Evolutionary conservation across 2,113 vertebrate species (phyloP).

Genomic region (Grantiella picta): DNA sequence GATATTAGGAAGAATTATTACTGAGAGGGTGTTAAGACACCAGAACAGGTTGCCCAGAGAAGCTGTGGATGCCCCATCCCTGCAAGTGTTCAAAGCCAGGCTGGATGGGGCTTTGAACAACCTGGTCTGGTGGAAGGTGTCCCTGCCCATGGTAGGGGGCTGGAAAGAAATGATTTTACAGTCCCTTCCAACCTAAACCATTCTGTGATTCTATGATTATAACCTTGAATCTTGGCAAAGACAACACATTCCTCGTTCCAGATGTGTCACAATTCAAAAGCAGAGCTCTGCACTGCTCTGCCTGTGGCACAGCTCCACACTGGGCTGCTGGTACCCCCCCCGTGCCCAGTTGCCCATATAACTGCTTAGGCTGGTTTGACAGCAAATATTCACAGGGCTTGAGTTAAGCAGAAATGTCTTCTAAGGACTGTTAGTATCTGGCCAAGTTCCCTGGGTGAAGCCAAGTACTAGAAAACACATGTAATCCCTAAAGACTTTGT

Average conservation of each 20-base stretch:
- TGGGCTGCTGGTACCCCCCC: not conserved
- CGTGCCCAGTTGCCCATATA: accelerated
- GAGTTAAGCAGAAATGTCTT: not conserved
- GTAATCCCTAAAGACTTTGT: not conserved
- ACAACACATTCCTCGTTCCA: not conserved
- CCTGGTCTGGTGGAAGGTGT: not conserved
- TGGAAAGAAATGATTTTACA: not conserved
- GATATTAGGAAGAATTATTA: not conserved
- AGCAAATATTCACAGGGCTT: not conserved
- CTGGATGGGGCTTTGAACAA: not conserved
- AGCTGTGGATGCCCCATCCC: not conserved
- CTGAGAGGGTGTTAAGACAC: not conserved
- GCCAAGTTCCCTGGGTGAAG: not conserved
- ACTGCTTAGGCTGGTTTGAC: not conserved
- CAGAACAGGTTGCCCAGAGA: not conserved
- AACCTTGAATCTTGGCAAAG: not conserved
- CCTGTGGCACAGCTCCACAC: accelerated
- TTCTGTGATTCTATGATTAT: not conserved
- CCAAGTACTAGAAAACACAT: not conserved
- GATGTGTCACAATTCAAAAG: not conserved
- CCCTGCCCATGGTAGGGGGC: not conserved
- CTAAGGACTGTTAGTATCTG: not conserved
- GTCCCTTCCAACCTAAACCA: not conserved
- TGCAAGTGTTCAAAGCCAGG: not conserved
- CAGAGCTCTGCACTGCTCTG: not conserved